These are phyloP conservation scores for Hydractinia echinata DNA, from an alignment of 30 jellyfish, hydroid and myxozoan genomes.

Conservation along the genomic window DNA sequence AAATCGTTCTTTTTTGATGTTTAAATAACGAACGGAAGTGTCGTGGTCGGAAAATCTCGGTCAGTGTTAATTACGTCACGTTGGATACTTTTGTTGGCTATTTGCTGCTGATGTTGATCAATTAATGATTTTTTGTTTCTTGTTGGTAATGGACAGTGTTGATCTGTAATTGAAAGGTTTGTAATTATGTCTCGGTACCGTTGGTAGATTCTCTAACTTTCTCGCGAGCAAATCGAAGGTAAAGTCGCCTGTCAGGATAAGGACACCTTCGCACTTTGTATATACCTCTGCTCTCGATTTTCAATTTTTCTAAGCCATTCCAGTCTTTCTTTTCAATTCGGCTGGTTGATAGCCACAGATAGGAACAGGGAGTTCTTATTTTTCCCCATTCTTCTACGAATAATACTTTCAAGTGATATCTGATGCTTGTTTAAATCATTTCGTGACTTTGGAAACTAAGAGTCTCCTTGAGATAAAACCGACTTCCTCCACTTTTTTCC, in stretches of 20 bases:
- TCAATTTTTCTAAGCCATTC: neutral
- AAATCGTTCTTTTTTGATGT: constrained; percentile 26
- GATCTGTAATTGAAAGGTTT: constrained; percentile 40
- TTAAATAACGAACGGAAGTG: constrained; percentile 28
- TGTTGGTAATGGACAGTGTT: constrained; percentile 45
- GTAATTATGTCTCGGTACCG: constrained; percentile 32
- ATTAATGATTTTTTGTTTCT: constrained; percentile 46
- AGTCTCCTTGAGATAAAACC: constrained; percentile 50
- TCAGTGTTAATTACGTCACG: constrained; percentile 32
- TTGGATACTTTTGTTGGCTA: constrained; percentile 8
- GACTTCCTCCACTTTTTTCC: constrained; percentile 50
- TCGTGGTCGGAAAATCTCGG: constrained; percentile 45
- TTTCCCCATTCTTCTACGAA: constrained; percentile 35
- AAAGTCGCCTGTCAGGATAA: constrained; percentile 53
- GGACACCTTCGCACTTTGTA: neutral
- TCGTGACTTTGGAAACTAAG: constrained; percentile 39
- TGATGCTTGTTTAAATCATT: constrained; percentile 43
- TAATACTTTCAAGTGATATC: constrained; percentile 42
- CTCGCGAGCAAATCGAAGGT: constrained; percentile 35
- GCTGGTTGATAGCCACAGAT: constrained; percentile 52
- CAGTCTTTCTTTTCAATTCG: neutral
- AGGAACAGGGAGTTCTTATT: constrained; percentile 53
- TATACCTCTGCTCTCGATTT: neutral
- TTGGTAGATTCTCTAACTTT: constrained; percentile 26
- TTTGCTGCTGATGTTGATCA: constrained; percentile 52